Percentiles rank a stretch among this genome's conserved stretches.
Evolutionary conservation across 2,113 vertebrate species (phyloP).

Genomic region (Pantherophis guttatus): DNA sequence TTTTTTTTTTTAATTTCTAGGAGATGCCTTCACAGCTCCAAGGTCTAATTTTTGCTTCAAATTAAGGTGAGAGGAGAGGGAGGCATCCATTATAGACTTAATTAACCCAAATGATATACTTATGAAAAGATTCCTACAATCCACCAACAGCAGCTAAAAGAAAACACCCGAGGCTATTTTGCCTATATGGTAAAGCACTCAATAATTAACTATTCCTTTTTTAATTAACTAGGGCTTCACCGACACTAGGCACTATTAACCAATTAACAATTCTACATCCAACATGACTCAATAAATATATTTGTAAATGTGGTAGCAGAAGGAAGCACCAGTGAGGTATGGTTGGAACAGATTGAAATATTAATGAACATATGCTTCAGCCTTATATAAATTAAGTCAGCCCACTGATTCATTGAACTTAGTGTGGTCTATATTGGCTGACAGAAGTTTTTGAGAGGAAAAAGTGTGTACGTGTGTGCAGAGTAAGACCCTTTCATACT

Average conservation of each 20-base stretch:
- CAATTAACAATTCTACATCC: conserved; percentile 14
- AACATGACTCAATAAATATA: not conserved
- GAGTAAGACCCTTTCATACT: not conserved
- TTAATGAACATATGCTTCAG: not conserved
- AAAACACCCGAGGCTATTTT: not conserved
- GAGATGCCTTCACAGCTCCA: not conserved
- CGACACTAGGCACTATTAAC: conserved; percentile 11
- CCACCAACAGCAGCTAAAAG: not conserved
- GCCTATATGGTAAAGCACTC: not conserved
- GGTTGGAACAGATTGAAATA: not conserved
- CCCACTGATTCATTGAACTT: not conserved
- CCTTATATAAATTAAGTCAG: not conserved
- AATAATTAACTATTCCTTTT: conserved; percentile 22
- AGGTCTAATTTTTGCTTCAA: not conserved
- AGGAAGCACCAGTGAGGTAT: not conserved
- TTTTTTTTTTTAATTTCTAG: not conserved
- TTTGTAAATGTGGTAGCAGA: not conserved
- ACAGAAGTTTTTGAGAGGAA: not conserved
- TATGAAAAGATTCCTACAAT: conserved; percentile 14
- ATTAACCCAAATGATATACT: conserved; percentile 9
- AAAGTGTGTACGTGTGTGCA: not conserved
- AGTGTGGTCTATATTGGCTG: not conserved
- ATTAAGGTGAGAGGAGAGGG: not conserved
- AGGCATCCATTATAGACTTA: not conserved
- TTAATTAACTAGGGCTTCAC: conserved; percentile 19